Conservation (phyloP, 2,888 invertebrate species). For the Orchesella flavescens region DNA sequence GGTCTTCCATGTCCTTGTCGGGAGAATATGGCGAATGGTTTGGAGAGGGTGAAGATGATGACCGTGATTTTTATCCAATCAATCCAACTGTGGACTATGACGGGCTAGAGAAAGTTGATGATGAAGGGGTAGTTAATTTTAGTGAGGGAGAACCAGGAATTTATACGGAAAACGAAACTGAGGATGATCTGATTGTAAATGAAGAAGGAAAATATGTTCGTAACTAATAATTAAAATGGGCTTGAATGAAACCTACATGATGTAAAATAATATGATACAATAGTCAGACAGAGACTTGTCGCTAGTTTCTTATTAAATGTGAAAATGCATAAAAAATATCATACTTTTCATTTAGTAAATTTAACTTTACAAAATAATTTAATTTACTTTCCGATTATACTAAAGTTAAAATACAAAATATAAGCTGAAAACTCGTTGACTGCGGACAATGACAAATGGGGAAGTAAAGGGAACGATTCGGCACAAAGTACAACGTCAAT, state of each 20-base stretch:
- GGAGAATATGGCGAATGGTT: constrained; percentile 6
- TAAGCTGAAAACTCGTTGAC: too few relatives aligned
- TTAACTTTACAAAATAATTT: too few relatives aligned
- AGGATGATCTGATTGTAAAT: constrained; percentile 44
- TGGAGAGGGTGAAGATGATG: constrained; percentile 33
- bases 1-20: neutral
- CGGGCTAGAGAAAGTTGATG: constrained; percentile 46
- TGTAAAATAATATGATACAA: too few relatives aligned
- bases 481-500: too few relatives aligned
- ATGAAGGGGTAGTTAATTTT: neutral
- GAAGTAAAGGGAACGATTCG: too few relatives aligned
- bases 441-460: too few relatives aligned
- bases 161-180: constrained; percentile 36
- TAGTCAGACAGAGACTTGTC: too few relatives aligned
- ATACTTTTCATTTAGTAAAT: too few relatives aligned
- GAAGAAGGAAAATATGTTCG: constrained; percentile 33
- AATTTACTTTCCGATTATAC: too few relatives aligned
- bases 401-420: too few relatives aligned
- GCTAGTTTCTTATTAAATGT: too few relatives aligned
- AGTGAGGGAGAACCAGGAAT: neutral
- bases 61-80: constrained; percentile 25
- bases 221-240: neutral
- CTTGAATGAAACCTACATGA: neutral
- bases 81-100: constrained; percentile 33
- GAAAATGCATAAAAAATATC: too few relatives aligned